A percentile compares a stretch with the other conserved stretches of the same genome.
These are phyloP conservation scores for Litocranius walleri DNA, from an alignment of 2,113 vertebrate species.

Conservation along the genomic window DNA sequence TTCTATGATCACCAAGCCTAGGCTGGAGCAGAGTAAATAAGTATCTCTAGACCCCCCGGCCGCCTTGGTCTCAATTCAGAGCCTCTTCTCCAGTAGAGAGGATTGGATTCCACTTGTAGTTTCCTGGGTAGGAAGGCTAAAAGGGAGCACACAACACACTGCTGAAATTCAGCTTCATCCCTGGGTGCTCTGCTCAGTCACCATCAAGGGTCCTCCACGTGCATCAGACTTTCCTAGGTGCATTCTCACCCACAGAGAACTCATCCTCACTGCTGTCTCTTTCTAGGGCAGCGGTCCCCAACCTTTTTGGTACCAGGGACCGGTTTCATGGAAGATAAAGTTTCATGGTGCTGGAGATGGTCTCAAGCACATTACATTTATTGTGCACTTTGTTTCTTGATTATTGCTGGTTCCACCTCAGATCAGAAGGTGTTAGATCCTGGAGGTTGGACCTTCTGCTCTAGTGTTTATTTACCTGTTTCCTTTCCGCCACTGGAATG, in stretches of 20 bases:
- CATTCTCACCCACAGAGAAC: not conserved
- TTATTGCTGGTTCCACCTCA: not conserved
- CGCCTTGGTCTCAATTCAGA: not conserved
- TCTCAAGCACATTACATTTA: not conserved
- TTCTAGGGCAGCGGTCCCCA: not conserved
- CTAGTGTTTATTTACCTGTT: not conserved
- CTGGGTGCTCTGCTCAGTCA: not conserved
- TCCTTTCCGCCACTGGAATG: not conserved
- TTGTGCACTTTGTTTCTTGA: not conserved
- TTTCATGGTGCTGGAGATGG: fast-evolving
- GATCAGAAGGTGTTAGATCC: not conserved
- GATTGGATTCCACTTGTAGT: not conserved
- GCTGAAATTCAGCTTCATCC: not conserved
- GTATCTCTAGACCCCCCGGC: not conserved
- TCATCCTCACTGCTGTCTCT: not conserved
- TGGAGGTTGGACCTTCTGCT: not conserved
- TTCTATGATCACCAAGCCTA: not conserved
- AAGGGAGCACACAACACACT: not conserved
- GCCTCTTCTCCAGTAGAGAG: not conserved
- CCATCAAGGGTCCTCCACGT: fast-evolving
- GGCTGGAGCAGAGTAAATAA: not conserved
- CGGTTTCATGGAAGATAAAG: fast-evolving
- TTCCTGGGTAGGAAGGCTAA: not conserved
- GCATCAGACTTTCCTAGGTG: no score
- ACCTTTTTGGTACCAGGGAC: not conserved